phyloP scores from a whole-genome alignment of 2,888 invertebrate species.

The Eremobia ochroleuca region DNA sequence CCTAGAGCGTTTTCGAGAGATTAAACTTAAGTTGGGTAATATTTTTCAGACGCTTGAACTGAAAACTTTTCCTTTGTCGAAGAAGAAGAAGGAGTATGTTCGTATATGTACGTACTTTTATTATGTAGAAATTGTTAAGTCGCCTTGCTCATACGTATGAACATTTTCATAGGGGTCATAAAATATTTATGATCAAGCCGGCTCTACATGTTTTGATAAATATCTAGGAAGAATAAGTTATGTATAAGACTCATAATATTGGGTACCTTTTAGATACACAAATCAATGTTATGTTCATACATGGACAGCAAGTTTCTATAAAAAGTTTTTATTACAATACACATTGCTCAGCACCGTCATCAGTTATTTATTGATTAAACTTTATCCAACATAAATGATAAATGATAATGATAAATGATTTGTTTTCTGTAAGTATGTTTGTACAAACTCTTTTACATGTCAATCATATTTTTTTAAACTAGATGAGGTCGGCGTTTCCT shows the following conservation, averaged over 20 bases:
- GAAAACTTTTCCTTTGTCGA: slow-evolving; percentile 84
- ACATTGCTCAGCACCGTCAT: not conserved
- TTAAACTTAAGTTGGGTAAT: slow-evolving; percentile 88
- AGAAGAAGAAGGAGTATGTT: slow-evolving; percentile 58
- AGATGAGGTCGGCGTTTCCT: no score
- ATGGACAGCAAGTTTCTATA: no score
- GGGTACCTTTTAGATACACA: not conserved
- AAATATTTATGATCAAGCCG: slow-evolving; percentile 42
- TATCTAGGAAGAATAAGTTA: slow-evolving; percentile 20
- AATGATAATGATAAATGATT: no score
- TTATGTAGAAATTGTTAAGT: slow-evolving; percentile 48
- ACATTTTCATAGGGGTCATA: slow-evolving; percentile 27
- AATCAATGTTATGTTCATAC: no score
- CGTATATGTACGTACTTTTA: slow-evolving; percentile 45
- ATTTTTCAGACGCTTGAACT: slow-evolving; percentile 86
- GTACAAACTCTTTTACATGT: no score
- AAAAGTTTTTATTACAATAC: not conserved
- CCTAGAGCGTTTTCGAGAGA: slow-evolving; percentile 84
- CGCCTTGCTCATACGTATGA: slow-evolving; percentile 29
- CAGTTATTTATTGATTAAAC: not conserved
- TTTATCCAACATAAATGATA: no score
- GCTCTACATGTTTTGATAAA: slow-evolving; percentile 31
- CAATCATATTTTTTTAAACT: no score
- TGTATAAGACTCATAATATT: slow-evolving; percentile 9
- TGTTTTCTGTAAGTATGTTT: no score